Evolutionary conservation across 2,797 vertebrate genomes (phyloP), one percentile per base, ranked within the genome.

Genomic region (Peromyscus aztecus): DNA sequence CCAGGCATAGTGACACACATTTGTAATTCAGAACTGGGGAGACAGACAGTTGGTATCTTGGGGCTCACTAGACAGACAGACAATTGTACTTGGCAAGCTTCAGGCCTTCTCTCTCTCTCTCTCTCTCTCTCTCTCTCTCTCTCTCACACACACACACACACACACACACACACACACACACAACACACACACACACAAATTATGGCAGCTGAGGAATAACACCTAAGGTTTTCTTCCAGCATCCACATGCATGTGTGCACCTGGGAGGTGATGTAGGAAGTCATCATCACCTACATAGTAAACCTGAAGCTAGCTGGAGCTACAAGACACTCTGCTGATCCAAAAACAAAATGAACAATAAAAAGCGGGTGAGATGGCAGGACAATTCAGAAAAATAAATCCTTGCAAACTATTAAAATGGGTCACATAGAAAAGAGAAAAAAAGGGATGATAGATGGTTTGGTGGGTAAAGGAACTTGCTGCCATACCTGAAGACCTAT

Each of bases 361-460:
- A 13, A 84, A 43, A 27, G 12, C 4, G 9, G n/a, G 10, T 4
- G 43, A 43, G 1, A 78, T 27, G 31, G 24, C 24, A 92, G 81
- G 76, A 77, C 34, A 71, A 81, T 73, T 80, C 59, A 80, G 49
- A 90, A 93, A 73, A 90, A 40, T 31, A 84, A 52, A 77, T 78
- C 4, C 14, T 16, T 31, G 27, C 52, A 40, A 90, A 65, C 10
- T 61, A 31, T 16, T n/a, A 77, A 78, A 92, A 34, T 13, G 29
- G n/a, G 27, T 89, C 73, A 83, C 2, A 52, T 2, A 94, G 17
- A 88, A 89, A 94, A 46, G 17, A 61, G 49, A 55, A 89, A 89
- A 89, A 24, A 6, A 87, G 46, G 65, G 46, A 7, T 55, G 49
- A 24, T 27, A 55, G 34, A 71, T 12, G 34, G 46, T 37, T 55